Base-by-base conservation (phyloP, 2,888 invertebrate species). In the Onchidella celtica region DNA sequence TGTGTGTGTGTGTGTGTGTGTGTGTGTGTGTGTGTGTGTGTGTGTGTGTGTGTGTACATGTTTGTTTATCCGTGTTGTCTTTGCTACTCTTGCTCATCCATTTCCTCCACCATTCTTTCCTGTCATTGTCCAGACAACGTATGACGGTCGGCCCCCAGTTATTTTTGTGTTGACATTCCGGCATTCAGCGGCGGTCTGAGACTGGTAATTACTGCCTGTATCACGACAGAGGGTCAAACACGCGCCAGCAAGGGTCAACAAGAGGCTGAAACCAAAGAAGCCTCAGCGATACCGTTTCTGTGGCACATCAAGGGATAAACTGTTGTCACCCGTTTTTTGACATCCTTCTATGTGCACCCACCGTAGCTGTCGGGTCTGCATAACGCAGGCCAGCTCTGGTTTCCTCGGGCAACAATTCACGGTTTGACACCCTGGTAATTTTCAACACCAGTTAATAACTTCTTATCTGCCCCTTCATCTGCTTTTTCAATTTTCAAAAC, bases 381-480 rank as follows among this genome's bases (percentile, higher is more conserved):
- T 27, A 21, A 14, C 38, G 24, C 74, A 24, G 24, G 63, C 24
- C 27, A 38, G 3, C 61, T 74, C 27, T 21, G 40, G 74, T 74
- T 74, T 24, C 74, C 61, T 55, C 21, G 11, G 17, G 11, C 3
- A 38, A 74, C 74, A 74, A 74, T 74, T 63, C 38, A 0, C 38
- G 38, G 47, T 17, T 61, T 74, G 74, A 74, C 74, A 74, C 74
- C 63, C n/a, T 21, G 4, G 24, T 38, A 61, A 74, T 74, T 63
- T 59, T 40, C 27, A 34, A 38, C 74, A 38, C 14, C 59, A 27
- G 74, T 11, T 76, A 65, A 76, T 47, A 38, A 65, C 47, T 65
- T 76, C 76, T 76, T 76, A 76, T 76, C 76, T 9, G 24, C 32
- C 55, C n/a, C 29, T 17, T 65, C 55, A 76, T 76, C 76, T 66